These are phyloP conservation scores for Sylvia borin DNA, from an alignment of 2,797 vertebrate genomes.

Conservation along the genomic window DNA sequence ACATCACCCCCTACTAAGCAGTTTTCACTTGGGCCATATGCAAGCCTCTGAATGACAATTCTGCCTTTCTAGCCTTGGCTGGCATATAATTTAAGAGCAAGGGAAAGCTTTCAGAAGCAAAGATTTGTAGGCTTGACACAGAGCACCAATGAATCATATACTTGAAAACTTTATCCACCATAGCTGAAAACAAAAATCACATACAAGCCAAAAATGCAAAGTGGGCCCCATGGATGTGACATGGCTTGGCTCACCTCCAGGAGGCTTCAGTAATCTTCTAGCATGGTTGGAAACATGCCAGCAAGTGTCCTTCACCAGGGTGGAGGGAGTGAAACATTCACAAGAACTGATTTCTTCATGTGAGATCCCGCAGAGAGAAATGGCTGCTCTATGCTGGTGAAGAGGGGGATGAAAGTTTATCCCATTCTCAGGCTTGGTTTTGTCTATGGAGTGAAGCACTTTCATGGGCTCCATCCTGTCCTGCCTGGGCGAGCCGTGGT, in stretches of 20 bases:
- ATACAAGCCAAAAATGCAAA: slow-evolving; percentile 50
- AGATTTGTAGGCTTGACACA: slow-evolving; percentile 14
- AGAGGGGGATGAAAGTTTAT: background rate
- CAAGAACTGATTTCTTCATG: background rate
- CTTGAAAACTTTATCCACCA: slow-evolving; percentile 44
- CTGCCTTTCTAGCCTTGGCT: background rate
- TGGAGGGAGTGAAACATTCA: background rate
- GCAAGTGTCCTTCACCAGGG: slow-evolving; percentile 41
- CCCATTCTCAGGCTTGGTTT: background rate
- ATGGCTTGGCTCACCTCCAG: slow-evolving; percentile 58
- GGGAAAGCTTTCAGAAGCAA: background rate
- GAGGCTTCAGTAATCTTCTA: slow-evolving; percentile 56
- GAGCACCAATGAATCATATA: background rate
- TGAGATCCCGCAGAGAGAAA: background rate
- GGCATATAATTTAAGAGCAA: background rate
- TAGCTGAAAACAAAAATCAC: slow-evolving; percentile 63
- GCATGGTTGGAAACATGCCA: slow-evolving; percentile 41
- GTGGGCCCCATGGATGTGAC: slow-evolving; percentile 65
- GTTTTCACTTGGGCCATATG: background rate
- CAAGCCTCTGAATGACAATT: slow-evolving; percentile 11
- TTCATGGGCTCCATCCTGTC: background rate
- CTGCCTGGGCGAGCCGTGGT: background rate
- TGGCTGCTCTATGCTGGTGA: background rate
- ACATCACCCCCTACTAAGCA: slow-evolving; percentile 8
- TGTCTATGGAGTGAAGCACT: background rate